Base-by-base conservation (phyloP, 2,797 vertebrate species). In the Poecilia wingei region DNA sequence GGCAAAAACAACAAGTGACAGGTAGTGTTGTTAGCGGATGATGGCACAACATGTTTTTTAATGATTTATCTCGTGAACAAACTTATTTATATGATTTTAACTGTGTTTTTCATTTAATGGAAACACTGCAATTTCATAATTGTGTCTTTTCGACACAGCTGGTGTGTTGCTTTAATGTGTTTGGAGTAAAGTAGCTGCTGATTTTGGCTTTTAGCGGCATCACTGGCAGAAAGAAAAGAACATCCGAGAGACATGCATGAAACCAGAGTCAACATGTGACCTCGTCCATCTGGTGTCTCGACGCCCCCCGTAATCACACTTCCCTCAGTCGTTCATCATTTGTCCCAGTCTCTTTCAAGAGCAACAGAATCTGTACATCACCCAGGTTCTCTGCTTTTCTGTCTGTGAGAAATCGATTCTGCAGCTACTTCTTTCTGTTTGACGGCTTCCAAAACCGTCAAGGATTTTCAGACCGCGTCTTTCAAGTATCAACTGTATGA, bases 201-300 rank as follows among this genome's bases (percentile, higher is more conserved):
- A 36, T 18, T 61, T 64, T 36, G 66, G 39, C 39, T 13, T 68
- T 68, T n/a, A 14, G 22, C 2, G 6, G 6, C 13, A 45, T 16
- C 41, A 43, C 22, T 31, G 28, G 41, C 39, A 45, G 25, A 70
- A 69, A 69, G 3, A 68, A 68, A 41, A 69, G 66, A 69, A 43
- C 39, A n/a, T 69, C 33, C 2, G 13, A 45, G 33, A 36, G 41
- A 43, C 68, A 45, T 12, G 6, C 43, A 45, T 45, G 68, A 45
- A 45, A n/a, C 22, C 22, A 70, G 12, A n/a, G 13, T 45, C 22
- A 43, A 69, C 66, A 43, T 69, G 68, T 45, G 68, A 70, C 68
- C 25, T 70, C 12, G 16, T 45, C 68, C 68, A 70, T 70, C 68
- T 70, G 68, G 68, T 70, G 68, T 70, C 68, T 70, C 68, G 68